These are phyloP conservation scores for Salminus brasiliensis DNA, from an alignment of 2,113 vertebrate genomes.

Conservation along the genomic window DNA sequence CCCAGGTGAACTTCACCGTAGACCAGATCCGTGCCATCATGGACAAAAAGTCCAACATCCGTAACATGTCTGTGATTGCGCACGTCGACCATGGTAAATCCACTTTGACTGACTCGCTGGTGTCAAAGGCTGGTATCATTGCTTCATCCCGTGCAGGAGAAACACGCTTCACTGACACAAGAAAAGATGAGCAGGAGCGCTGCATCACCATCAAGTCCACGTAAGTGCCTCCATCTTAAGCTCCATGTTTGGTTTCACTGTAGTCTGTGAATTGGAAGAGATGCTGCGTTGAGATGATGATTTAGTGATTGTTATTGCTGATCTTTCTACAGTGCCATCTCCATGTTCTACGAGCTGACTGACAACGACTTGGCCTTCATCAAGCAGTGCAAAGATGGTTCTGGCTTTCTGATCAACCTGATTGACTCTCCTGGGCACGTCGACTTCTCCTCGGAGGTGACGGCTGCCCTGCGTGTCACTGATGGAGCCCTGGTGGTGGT, in stretches of 20 bases:
- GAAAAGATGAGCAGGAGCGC: conserved; percentile 95
- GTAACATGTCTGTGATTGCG: conserved; percentile 98
- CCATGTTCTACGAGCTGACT: conserved; percentile 87
- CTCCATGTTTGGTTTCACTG: too few species aligned
- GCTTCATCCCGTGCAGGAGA: conserved; percentile 90
- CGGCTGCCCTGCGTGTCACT: conserved; percentile 93
- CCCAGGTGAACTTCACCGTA: conserved; percentile 95
- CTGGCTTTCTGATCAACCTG: conserved; percentile 94
- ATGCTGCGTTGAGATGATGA: too few species aligned
- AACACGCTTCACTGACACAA: conserved; percentile 93
- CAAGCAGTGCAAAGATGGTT: conserved; percentile 91
- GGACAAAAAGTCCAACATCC: conserved; percentile 99
- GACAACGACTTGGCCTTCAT: conserved; percentile 92
- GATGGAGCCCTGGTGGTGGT: conserved; percentile 95
- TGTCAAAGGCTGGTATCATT: conserved; percentile 98
- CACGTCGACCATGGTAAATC: conserved; percentile 97
- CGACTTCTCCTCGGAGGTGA: conserved; percentile 97
- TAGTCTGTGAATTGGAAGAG: too few species aligned
- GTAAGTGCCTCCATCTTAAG: conserved; percentile 71
- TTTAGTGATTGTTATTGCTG: too few species aligned
- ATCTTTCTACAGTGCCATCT: conserved; percentile 83
- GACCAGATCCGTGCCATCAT: conserved; percentile 98
- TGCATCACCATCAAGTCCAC: conserved; percentile 99
- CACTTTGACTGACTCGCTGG: conserved; percentile 91
- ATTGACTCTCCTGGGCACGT: conserved; percentile 96